Evolutionary conservation across 2,888 invertebrate genomes (phyloP).

Genomic region (Apoda limacodes): DNA sequence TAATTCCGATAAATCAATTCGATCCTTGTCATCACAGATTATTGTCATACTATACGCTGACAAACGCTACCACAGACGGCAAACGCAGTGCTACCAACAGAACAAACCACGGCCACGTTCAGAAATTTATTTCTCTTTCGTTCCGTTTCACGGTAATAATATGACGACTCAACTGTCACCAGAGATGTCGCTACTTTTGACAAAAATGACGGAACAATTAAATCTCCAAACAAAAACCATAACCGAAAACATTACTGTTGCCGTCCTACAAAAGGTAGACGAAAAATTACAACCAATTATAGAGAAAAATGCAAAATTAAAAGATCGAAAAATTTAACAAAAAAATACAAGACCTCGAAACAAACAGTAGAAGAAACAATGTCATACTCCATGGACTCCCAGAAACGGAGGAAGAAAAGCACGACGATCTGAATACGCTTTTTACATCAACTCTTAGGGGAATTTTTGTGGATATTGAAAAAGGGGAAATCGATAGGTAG

Average conservation of each 20-base stretch:
- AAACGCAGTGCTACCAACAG: too few relatives aligned
- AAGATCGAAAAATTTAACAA: slow-evolving; percentile 7
- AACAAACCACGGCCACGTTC: too few relatives aligned
- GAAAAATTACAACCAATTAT: slow-evolving; percentile 14
- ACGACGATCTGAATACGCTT: background rate
- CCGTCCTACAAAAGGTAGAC: slow-evolving; percentile 11
- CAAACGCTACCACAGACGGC: too few relatives aligned
- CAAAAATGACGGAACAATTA: slow-evolving; percentile 15
- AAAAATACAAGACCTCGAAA: slow-evolving; percentile 6
- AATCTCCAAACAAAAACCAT: too few relatives aligned
- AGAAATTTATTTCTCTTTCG: too few relatives aligned
- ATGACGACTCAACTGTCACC: slow-evolving; percentile 8
- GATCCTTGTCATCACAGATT: too few relatives aligned
- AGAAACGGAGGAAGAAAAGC: slow-evolving; percentile 3
- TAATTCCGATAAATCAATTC: too few relatives aligned
- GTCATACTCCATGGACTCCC: slow-evolving; percentile 5
- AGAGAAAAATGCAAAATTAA: slow-evolving; percentile 13
- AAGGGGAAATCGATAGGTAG: background rate
- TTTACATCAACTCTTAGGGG: slow-evolving; percentile 1
- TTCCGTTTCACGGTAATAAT: too few relatives aligned
- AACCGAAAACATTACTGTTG: slow-evolving; percentile 14
- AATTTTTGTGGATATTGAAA: background rate
- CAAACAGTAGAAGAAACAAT: slow-evolving; percentile 5
- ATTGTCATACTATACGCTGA: too few relatives aligned
- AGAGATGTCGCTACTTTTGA: slow-evolving; percentile 11